Evolutionary conservation across 2,113 vertebrate genomes (phyloP).

Genomic region (Sinosuthora webbiana): DNA sequence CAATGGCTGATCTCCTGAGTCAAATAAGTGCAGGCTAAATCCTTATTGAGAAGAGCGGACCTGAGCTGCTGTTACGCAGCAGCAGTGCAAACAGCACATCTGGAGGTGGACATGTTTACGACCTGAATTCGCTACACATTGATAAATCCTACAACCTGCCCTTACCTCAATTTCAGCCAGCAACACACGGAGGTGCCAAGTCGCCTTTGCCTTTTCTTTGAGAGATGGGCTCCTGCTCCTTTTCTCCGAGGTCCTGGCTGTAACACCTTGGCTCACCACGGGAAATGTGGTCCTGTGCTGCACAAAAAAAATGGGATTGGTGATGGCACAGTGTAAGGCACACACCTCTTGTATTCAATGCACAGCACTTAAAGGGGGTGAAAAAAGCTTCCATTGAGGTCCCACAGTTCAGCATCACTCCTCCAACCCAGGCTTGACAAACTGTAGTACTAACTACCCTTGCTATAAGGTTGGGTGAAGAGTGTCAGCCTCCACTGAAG

Average conservation of each 20-base stretch:
- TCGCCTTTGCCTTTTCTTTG: not conserved
- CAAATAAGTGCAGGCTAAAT: not conserved
- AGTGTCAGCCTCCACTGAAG: not conserved
- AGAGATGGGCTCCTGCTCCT: not conserved
- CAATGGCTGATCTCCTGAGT: not conserved
- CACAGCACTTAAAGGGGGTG: not conserved
- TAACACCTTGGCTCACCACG: fast-evolving
- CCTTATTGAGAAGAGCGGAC: not conserved
- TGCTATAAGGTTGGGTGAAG: not conserved
- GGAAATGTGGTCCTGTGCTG: not conserved
- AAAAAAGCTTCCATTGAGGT: fast-evolving
- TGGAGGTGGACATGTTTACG: not conserved
- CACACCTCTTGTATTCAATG: not conserved
- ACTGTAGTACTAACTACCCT: not conserved
- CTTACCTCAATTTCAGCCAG: not conserved
- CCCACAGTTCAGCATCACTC: not conserved
- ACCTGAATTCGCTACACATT: not conserved
- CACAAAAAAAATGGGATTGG: not conserved
- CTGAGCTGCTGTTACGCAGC: not conserved
- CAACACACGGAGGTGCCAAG: fast-evolving
- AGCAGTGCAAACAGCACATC: not conserved
- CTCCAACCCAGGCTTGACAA: not conserved
- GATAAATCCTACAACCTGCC: not conserved
- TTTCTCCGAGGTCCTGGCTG: not conserved
- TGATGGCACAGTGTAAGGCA: not conserved